Conservation (phyloP, 1,140 invertebrate genomes). For the Drosophila bocki region DNA sequence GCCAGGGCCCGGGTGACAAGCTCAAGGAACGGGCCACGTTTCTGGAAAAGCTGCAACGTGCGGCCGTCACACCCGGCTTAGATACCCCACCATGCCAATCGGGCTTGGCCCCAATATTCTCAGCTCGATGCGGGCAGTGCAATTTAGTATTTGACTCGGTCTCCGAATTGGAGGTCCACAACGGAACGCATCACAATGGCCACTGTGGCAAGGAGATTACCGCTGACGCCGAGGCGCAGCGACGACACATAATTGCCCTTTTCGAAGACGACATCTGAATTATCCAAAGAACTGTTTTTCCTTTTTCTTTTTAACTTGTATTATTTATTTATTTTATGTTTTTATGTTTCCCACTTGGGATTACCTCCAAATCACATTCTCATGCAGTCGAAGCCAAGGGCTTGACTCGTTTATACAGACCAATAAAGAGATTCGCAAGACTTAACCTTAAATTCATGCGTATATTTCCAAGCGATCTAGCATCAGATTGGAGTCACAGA, state of each 20-base stretch:
- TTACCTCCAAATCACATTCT: neutral
- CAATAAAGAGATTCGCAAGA: conserved; percentile 39
- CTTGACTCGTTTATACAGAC: conserved; percentile 1
- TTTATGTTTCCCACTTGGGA: neutral
- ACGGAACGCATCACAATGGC: conserved; percentile 69
- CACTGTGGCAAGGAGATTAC: conserved; percentile 10
- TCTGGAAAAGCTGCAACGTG: conserved; percentile 73
- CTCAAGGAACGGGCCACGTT: conserved; percentile 64
- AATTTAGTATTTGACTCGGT: conserved; percentile 73
- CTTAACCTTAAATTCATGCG: conserved; percentile 9
- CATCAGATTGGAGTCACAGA: conserved; percentile 16
- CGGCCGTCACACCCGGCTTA: conserved; percentile 34
- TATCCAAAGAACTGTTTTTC: conserved; percentile 9
- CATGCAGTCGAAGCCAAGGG: conserved; percentile 13
- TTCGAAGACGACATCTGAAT: conserved; percentile 79
- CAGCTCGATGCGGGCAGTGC: conserved; percentile 74
- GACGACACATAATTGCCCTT: conserved; percentile 75
- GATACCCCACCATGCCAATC: conserved; percentile 13
- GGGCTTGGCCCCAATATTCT: conserved; percentile 38
- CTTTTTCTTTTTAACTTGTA: conserved; percentile 1
- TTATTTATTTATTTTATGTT: conserved; percentile 26
- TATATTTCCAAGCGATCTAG: conserved; percentile 38
- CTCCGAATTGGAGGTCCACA: conserved; percentile 73
- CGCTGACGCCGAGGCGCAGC: conserved; percentile 60
- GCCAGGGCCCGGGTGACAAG: neutral